Conservation (phyloP, 2,888 invertebrate genomes). For the Limenitis camilla region DNA sequence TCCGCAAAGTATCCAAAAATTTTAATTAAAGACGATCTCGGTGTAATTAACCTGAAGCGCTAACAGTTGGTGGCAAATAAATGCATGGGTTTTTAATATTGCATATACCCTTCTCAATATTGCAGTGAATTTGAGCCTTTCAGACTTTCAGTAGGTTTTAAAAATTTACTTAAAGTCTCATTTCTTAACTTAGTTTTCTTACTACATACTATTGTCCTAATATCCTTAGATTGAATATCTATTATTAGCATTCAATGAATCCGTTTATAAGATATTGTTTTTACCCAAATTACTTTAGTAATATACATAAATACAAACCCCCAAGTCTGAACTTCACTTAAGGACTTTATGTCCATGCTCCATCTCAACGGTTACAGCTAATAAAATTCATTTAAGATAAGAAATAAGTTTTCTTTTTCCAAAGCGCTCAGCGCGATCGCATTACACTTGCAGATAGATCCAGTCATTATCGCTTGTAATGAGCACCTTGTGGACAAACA, state of each 20-base stretch:
- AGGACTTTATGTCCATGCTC: neutral
- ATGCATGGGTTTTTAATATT: neutral
- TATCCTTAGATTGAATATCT: no score
- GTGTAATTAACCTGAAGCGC: conserved; percentile 27
- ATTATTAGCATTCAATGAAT: no score
- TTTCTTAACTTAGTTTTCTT: no score
- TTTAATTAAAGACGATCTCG: conserved; percentile 29
- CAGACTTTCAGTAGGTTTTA: no score
- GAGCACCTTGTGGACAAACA: conserved; percentile 33
- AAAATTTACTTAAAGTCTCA: no score
- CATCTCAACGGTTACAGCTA: conserved; percentile 17
- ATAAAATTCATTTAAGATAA: conserved; percentile 24
- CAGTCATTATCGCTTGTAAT: conserved; percentile 52
- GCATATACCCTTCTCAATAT: neutral
- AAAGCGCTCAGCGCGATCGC: conserved; percentile 25
- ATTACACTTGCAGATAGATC: conserved; percentile 52
- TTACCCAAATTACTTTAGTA: no score
- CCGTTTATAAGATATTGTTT: no score
- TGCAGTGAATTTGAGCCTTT: no score
- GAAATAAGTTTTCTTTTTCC: conserved; percentile 19
- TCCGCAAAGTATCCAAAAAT: conserved; percentile 26
- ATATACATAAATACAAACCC: no score
- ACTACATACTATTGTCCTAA: no score
- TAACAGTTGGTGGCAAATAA: conserved; percentile 10
- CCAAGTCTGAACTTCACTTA: neutral